phyloP scores from a whole-genome alignment of 2,888 invertebrate genomes.

The Lasioglossum vierecki region DNA sequence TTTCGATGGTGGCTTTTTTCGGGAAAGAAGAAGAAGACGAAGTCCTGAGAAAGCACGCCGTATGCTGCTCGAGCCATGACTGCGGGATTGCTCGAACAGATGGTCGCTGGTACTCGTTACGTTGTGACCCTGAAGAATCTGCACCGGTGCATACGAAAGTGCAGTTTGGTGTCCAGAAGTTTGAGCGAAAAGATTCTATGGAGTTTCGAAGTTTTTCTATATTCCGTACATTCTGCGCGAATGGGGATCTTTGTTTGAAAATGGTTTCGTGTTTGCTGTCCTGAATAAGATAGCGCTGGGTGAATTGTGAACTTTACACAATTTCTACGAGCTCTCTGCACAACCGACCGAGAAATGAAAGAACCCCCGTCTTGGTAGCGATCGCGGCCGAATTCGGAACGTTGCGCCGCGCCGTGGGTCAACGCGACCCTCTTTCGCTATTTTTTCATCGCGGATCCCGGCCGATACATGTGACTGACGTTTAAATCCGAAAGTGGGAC shows the following conservation, averaged over 20 bases:
- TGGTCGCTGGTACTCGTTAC: neutral
- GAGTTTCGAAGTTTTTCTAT: neutral
- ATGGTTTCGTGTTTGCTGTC: neutral
- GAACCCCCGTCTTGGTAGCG: slow-evolving; percentile 26
- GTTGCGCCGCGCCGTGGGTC: neutral
- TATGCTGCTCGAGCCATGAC: neutral
- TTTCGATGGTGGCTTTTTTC: neutral
- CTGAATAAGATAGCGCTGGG: neutral
- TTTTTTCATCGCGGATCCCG: slow-evolving; percentile 5
- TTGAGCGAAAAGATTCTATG: neutral
- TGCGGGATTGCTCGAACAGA: neutral
- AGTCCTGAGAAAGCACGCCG: neutral
- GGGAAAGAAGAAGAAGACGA: no score
- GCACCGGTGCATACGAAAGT: neutral
- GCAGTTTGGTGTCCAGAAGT: neutral
- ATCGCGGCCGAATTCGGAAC: slow-evolving; percentile 23
- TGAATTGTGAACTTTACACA: neutral
- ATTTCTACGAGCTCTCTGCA: slow-evolving; percentile 16
- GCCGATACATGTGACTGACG: slow-evolving; percentile 32
- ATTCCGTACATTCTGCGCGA: neutral
- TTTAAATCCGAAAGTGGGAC: slow-evolving; percentile 37
- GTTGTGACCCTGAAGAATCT: neutral
- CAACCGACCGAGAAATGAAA: slow-evolving; percentile 61
- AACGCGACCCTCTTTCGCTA: neutral
- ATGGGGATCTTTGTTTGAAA: neutral